A percentile compares a stretch with the other conserved stretches of the same genome.
phyloP scores from a whole-genome alignment of 2,113 vertebrate genomes.

The Brienomyrus brachyistius region DNA sequence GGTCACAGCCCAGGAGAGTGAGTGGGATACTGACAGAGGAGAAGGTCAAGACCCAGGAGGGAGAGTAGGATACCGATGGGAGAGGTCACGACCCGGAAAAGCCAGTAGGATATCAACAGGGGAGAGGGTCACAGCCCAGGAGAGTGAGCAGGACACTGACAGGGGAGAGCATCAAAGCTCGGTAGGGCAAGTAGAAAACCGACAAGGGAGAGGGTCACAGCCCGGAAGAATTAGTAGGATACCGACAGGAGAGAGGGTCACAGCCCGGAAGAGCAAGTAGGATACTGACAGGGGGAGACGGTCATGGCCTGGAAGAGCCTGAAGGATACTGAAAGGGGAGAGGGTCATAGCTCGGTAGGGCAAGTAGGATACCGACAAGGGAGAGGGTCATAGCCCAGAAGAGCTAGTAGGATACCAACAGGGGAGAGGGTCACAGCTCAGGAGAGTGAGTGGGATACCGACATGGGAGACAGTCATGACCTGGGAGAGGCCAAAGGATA shows the following conservation, averaged over 20 bases:
- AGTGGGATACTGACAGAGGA: neutral
- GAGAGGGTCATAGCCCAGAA: too few species aligned
- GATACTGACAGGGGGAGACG: too few species aligned
- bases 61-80: neutral
- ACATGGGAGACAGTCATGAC: neutral
- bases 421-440: too few species aligned
- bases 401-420: too few species aligned
- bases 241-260: too few species aligned
- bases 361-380: too few species aligned
- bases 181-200: neutral
- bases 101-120: neutral
- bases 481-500: neutral
- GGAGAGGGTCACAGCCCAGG: neutral
- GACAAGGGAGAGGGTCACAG: neutral
- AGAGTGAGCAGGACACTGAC: neutral
- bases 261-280: too few species aligned
- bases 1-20: neutral
- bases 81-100: neutral
- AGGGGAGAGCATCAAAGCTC: neutral
- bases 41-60: neutral
- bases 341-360: neutral
- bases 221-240: neutral
- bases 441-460: neutral
- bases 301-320: neutral
- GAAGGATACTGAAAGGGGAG: neutral